Evolutionary conservation across 2,797 vertebrate species (phyloP).

Genomic region (Botia kubotai): DNA sequence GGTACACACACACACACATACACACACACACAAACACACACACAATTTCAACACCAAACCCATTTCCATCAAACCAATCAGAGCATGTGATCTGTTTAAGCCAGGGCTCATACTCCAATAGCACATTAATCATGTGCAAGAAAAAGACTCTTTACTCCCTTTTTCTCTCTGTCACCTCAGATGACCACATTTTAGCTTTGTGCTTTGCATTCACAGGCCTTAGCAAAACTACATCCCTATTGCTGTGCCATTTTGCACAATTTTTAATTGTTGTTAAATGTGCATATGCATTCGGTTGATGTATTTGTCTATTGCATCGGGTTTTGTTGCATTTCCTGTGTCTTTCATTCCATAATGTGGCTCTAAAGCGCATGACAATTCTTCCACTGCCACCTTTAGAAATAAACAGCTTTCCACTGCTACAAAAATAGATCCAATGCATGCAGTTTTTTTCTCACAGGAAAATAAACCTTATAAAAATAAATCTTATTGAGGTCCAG

Average conservation of each 20-base stretch:
- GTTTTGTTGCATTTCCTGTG: too few species aligned
- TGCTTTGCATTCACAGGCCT: background rate
- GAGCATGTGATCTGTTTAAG: conserved; percentile 16
- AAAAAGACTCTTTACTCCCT: background rate
- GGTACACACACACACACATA: conserved; percentile 28
- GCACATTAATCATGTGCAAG: conserved; percentile 56
- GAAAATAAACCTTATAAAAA: too few species aligned
- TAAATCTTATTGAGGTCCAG: too few species aligned
- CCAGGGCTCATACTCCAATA: conserved; percentile 50
- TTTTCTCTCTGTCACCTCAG: background rate
- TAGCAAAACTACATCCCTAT: background rate
- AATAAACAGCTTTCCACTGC: conserved; percentile 4
- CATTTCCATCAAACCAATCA: conserved; percentile 53
- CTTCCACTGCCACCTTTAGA: background rate
- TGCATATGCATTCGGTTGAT: too few species aligned
- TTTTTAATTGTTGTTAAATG: too few species aligned
- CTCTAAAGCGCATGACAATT: too few species aligned
- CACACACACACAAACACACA: conserved; percentile 13
- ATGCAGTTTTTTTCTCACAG: background rate
- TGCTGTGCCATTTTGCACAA: too few species aligned
- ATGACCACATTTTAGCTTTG: conserved; percentile 13
- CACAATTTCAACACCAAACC: conserved; percentile 38
- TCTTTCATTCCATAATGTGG: background rate
- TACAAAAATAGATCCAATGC: background rate
- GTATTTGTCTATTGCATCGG: too few species aligned